These are phyloP conservation scores for Vireo griseus DNA, from an alignment of 2,797 vertebrate species.

Conservation along the genomic window DNA sequence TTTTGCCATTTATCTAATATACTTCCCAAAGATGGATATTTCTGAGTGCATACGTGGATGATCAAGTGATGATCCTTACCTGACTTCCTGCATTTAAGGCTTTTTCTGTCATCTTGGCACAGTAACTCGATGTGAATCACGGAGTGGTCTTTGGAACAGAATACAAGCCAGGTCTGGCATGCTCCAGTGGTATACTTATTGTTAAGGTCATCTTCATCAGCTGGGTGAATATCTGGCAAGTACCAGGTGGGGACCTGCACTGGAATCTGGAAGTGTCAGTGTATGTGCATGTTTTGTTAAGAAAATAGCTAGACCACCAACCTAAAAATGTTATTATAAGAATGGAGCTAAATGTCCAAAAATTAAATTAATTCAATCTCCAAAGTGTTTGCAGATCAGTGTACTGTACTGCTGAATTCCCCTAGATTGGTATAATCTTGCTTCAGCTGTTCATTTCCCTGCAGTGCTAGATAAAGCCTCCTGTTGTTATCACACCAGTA, in stretches of 20 bases:
- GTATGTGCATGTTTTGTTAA: neutral
- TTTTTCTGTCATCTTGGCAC: neutral
- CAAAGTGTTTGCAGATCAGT: neutral
- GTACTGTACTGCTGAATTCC: slow-evolving; percentile 45
- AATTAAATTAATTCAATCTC: slow-evolving; percentile 47
- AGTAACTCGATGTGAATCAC: neutral
- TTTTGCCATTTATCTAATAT: neutral
- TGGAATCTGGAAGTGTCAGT: neutral
- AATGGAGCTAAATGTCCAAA: slow-evolving; percentile 17
- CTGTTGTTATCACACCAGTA: slow-evolving; percentile 26
- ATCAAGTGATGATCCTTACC: neutral
- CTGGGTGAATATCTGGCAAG: neutral
- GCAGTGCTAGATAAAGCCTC: slow-evolving; percentile 23
- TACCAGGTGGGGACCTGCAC: neutral
- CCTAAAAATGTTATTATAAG: neutral
- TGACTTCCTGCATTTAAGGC: neutral
- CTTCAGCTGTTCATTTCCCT: slow-evolving; percentile 8
- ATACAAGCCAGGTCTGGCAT: neutral
- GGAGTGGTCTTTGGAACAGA: neutral
- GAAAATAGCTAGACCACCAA: neutral
- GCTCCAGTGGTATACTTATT: neutral
- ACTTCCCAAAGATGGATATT: neutral
- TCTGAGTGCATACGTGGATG: neutral
- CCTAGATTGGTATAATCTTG: slow-evolving; percentile 13
- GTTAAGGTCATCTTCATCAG: neutral